Base-by-base conservation (phyloP, 1,140 invertebrate species). In the Pomacea maculata region DNA sequence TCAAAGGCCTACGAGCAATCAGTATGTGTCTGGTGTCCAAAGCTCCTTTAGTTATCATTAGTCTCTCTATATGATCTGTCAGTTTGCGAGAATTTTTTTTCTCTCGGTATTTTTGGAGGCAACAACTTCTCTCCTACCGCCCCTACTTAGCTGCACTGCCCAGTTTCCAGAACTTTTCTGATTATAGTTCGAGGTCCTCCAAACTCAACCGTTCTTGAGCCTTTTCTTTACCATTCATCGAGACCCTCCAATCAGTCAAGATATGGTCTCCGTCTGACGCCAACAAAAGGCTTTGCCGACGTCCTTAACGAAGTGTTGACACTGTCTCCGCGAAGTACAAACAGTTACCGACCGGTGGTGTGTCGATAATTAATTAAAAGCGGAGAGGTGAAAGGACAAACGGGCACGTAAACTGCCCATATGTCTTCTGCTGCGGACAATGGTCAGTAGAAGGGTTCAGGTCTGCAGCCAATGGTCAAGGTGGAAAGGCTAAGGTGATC, bases 351-450 rank as follows among this genome's bases (percentile, higher is more conserved):
- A 78, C 57, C 76, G 76, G 64, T 65, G 52, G 14, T 52, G 64
- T 78, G 57, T 78, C 76, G 70, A 57, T 78, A 45, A 78, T 78
- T 78, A 78, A 78, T 78, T 78, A 78, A 70, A 70, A 67, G 64
- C 76, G 68, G 70, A 54, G 67, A 78, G 76, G 67, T 78, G 76
- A 70, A 78, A 57, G 34, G 76, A 65, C 76, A 70, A 70, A 78
- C 76, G 68, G 76, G 45, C 61, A 54, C 34, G 34, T 45, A 45
- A 45, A 45, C 34, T 45, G 34, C 34, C 34, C 34, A 61, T 17
- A 14, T 61, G 57, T 61, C 57, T 17, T 61, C 57, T 61, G 57
- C 57, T 11, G 15, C 3, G 57, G 57, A 61, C 57, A 61, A 17
- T 61, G 57, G 57, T 61, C 57, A 61, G 57, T 61, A 61, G 11